Evolutionary conservation across 2,113 vertebrate genomes (phyloP), one percentile per base, ranked within the genome.

Genomic region (Recurvirostra avosetta): DNA sequence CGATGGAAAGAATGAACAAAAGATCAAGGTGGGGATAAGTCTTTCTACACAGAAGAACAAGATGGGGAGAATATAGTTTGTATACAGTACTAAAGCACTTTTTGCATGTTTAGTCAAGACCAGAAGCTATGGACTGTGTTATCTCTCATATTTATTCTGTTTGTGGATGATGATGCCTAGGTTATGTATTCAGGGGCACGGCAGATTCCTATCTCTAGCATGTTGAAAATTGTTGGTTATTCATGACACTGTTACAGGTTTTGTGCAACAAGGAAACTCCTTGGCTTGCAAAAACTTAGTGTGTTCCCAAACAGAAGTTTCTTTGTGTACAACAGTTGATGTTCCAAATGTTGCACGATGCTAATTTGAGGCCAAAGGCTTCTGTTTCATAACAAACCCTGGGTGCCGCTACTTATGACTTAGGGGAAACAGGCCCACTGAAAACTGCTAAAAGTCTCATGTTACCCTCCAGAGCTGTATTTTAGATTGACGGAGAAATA

Each of bases 311-410:
- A 96, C 94, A 95, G 81, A 98, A 95, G 62, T 95, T 94, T 96
- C 93, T 96, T 92, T 97, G 88, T 94, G 55, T 91, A 88, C 49
- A 87, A 87, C 55, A 65, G 93, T 91, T 88, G 88, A 76, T 88
- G 91, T 96, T 96, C 94, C 96, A 97, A 96, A 92, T 90, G 76
- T 95, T 96, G 96, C 93, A 95, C 0, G 94, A 93, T 90, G 88
- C 45, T 92, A 95, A 97, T 94, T 94, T 91, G 85, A 97, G 89
- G 89, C 71, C 75, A 94, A 95, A 96, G 92, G 91, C 84, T 96
- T 94, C 93, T 90, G 92, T 97, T 98, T 97, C 94, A 61, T 94
- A 97, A 97, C 61, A 95, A 96, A 93, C 50, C 43, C 66, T 43
- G 75, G n/a, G 58, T 96, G 91, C 90, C 1, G 4, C 72, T 94